Evolutionary conservation across 2,797 vertebrate species (phyloP), one percentile per base, ranked within the genome.

Genomic region (Sebastiscus tertius): DNA sequence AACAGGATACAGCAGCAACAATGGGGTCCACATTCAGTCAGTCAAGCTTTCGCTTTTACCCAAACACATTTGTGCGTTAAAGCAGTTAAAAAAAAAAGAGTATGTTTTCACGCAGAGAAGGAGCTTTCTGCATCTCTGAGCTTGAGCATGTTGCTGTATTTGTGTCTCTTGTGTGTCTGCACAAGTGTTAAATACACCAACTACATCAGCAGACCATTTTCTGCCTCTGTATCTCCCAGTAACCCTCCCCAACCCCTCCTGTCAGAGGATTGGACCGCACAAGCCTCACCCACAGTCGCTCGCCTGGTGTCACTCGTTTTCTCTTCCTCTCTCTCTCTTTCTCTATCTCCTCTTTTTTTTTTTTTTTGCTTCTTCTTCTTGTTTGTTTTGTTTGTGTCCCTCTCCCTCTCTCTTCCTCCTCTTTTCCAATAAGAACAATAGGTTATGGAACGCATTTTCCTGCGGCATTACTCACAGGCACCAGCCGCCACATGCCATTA

Each of bases 401-500:
- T 87, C 76, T 84, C 79, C 81, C 49, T 54, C 49, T 75, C 77
- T 89, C 84, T 87, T 82, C 79, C 85, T 80, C 86, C 89, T 91
- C 86, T 91, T 83, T 85, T 84, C 87, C 93, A 94, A 94, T 93
- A 90, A 93, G 94, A 96, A 95, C 94, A 96, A 95, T 94, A 91
- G 93, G 88, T 93, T 95, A 92, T 89, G 87, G 91, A 93, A 89
- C 78, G 82, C 88, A 86, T 95, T 95, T 95, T 93, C 91, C 93
- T 92, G 92, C 92, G 80, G 93, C 91, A 93, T 94, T 95, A 94
- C 93, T 95, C 92, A 94, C 93, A 93, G 90, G 92, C 92, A 89
- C 87, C 90, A 90, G 90, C 91, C 90, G 93, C 93, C 92, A 94
- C 91, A 94, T 93, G 90, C 92, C 93, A 93, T 95, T 92, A 93